Conservation (phyloP, 2,113 vertebrate species). For the Rhodinocichla rosea region DNA sequence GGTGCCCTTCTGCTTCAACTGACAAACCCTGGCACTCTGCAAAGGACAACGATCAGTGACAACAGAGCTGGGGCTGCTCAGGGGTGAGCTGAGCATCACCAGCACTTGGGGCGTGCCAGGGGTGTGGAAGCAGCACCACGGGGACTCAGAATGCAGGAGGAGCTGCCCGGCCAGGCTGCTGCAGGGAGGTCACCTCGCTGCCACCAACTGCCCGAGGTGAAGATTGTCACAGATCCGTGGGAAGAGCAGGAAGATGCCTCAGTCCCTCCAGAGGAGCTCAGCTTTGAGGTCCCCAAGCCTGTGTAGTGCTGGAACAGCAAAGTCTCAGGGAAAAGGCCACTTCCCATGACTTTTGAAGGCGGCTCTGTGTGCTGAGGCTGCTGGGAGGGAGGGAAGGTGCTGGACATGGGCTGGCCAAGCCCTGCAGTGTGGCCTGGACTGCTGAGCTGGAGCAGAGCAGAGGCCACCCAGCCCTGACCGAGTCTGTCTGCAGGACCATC, state of each 20-base stretch:
- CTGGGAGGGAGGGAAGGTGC: not conserved
- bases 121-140: not conserved
- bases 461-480: not conserved
- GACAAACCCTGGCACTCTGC: not conserved
- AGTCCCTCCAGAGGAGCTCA: not conserved
- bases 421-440: not conserved
- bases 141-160: not conserved
- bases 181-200: not conserved
- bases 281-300: not conserved
- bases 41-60: not conserved
- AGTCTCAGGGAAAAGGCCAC: not conserved
- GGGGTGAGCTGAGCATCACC: accelerated
- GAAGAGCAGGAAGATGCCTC: accelerated
- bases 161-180: not conserved
- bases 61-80: not conserved
- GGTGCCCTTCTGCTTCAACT: not conserved
- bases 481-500: not conserved
- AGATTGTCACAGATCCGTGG: not conserved
- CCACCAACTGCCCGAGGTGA: not conserved
- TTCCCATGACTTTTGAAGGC: not conserved
- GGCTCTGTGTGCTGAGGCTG: not conserved
- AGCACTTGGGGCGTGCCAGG: accelerated
- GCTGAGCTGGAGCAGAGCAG: not conserved
- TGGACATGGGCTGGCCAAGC: not conserved
- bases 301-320: not conserved